Evolutionary conservation across 1,140 invertebrate genomes (phyloP).

Genomic region (Saccostrea echinata): DNA sequence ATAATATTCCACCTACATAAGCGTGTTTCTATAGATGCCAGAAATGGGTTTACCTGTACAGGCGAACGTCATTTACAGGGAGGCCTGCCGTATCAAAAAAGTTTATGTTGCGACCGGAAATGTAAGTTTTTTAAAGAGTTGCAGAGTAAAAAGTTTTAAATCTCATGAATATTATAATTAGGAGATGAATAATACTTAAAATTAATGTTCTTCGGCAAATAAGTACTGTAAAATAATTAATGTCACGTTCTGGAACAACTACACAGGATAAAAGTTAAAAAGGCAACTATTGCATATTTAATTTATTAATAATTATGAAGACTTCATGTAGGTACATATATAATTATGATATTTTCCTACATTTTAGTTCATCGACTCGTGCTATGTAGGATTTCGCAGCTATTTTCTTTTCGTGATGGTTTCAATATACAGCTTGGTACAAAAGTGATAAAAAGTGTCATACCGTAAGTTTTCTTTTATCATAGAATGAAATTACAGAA

Average conservation of each 20-base stretch:
- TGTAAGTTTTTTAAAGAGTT: no score
- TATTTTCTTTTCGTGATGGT: no score
- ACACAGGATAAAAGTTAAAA: background rate
- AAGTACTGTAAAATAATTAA: background rate
- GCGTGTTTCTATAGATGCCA: no score
- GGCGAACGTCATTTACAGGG: background rate
- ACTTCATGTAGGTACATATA: background rate
- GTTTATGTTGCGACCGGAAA: no score
- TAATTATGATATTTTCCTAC: background rate
- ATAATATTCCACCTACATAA: no score
- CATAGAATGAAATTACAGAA: no score
- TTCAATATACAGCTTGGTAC: no score
- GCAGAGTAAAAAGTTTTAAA: background rate
- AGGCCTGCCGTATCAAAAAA: no score
- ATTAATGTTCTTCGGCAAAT: background rate
- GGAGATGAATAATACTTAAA: background rate
- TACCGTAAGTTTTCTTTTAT: no score
- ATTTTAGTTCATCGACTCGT: background rate
- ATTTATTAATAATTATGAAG: background rate
- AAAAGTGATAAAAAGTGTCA: no score
- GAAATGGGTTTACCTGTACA: background rate
- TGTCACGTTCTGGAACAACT: background rate
- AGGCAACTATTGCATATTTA: background rate
- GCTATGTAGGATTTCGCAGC: background rate
- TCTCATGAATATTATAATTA: background rate